Conservation (phyloP, 2,797 vertebrate species). For the Simalia tracyae region DNA sequence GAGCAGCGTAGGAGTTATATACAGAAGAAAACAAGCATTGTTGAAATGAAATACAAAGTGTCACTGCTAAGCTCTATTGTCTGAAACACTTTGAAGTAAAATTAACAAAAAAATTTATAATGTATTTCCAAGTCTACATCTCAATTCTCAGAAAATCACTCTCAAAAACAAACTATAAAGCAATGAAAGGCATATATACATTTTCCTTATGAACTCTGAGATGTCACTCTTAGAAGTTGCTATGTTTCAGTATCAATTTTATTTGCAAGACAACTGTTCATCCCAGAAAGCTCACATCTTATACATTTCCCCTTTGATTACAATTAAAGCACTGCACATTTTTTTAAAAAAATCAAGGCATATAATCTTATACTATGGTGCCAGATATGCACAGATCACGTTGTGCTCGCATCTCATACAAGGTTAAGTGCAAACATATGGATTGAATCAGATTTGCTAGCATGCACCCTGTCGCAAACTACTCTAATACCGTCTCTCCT, state of each 20-base stretch:
- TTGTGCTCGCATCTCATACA: conserved; percentile 68
- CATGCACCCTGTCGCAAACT: conserved; percentile 79
- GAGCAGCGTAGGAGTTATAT: conserved; percentile 89
- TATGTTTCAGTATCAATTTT: conserved; percentile 72
- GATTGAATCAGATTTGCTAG: conserved; percentile 78
- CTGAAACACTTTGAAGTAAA: conserved; percentile 81
- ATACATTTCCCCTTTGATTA: conserved; percentile 75
- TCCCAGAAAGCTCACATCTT: conserved; percentile 72
- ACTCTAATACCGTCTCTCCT: conserved; percentile 71
- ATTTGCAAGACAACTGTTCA: conserved; percentile 71
- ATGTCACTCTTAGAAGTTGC: conserved; percentile 75
- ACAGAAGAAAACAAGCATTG: conserved; percentile 86
- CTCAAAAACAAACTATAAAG: conserved; percentile 76
- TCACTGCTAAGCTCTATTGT: conserved; percentile 74
- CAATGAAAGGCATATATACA: conserved; percentile 91
- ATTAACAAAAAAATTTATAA: conserved; percentile 76
- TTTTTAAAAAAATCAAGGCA: conserved; percentile 74
- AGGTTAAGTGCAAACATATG: conserved; percentile 68
- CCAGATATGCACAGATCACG: conserved; percentile 67
- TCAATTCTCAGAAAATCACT: conserved; percentile 70
- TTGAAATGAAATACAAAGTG: conserved; percentile 83
- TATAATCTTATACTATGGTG: conserved; percentile 70
- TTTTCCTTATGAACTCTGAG: conserved; percentile 75
- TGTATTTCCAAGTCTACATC: conserved; percentile 76
- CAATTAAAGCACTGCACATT: conserved; percentile 73